These are phyloP conservation scores for Elaeidobius kamerunicus DNA, from an alignment of 2,888 invertebrate genomes.

Conservation along the genomic window DNA sequence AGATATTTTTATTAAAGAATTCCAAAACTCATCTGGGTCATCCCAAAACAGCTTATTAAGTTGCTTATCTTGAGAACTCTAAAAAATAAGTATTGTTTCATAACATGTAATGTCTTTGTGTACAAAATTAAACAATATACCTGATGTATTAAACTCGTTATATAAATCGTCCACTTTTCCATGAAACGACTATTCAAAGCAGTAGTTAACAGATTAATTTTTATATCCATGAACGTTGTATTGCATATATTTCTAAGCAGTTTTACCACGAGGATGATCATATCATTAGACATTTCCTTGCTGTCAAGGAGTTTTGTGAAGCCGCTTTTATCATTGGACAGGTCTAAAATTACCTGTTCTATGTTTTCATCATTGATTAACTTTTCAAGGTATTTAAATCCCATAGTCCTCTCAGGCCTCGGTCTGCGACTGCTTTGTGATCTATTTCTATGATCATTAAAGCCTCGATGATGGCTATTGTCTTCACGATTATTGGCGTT, in stretches of 20 bases:
- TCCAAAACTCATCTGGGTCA: constrained; percentile 23
- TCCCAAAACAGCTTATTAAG: constrained; percentile 20
- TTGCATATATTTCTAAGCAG: constrained; percentile 21
- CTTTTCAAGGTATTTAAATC: constrained; percentile 22
- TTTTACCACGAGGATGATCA: constrained; percentile 21
- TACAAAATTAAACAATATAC: no score
- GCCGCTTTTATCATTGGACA: constrained; percentile 22
- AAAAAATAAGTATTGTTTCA: no score
- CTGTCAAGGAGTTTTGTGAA: constrained; percentile 25
- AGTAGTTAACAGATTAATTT: constrained; percentile 15
- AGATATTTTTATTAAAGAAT: constrained; percentile 6
- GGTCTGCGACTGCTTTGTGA: background rate
- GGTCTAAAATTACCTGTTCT: constrained; percentile 18
- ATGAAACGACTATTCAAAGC: constrained; percentile 21
- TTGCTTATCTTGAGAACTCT: constrained; percentile 8
- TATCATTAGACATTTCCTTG: constrained; percentile 16
- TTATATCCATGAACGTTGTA: constrained; percentile 10
- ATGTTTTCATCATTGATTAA: constrained; percentile 17
- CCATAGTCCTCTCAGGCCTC: constrained; percentile 5
- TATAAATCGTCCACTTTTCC: constrained; percentile 18
- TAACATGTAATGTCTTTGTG: no score
- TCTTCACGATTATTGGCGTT: no score
- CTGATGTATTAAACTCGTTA: constrained; percentile 22
- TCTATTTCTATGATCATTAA: no score
- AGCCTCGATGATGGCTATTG: no score